phyloP scores from a whole-genome alignment of 2,113 vertebrate genomes.

The Kobus ellipsiprymnus region DNA sequence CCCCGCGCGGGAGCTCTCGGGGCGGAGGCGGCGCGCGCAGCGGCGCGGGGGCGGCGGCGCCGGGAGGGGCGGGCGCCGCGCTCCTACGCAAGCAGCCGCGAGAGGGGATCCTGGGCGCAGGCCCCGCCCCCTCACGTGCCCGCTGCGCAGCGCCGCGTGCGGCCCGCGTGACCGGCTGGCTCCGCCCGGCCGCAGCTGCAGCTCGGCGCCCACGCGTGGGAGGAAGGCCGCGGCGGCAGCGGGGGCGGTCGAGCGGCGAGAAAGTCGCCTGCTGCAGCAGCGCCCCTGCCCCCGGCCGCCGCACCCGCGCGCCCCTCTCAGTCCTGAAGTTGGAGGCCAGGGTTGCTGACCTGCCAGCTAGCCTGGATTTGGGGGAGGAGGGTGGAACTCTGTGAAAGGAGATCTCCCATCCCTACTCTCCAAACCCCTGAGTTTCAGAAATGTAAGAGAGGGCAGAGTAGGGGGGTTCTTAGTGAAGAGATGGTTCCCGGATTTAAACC shows the following conservation, averaged over 20 bases:
- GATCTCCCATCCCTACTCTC: too few species aligned
- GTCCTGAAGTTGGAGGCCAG: background rate
- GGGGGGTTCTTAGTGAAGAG: background rate
- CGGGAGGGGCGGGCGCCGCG: background rate
- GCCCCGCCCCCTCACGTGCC: conserved; percentile 69
- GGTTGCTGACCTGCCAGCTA: conserved; percentile 64
- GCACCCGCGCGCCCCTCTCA: background rate
- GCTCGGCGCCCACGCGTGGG: conserved; percentile 6
- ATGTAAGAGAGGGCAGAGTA: background rate
- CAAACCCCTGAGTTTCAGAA: too few species aligned
- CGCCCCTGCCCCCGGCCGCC: accelerated
- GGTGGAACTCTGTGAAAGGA: background rate
- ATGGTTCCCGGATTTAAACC: background rate
- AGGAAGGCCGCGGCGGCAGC: background rate
- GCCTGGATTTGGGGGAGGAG: conserved; percentile 64
- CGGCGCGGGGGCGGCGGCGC: background rate
- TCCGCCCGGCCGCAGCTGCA: background rate
- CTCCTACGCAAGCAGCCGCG: conserved; percentile 59
- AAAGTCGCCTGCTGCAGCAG: background rate
- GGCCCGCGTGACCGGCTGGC: conserved; percentile 1
- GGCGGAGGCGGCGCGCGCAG: background rate
- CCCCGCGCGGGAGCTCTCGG: conserved; percentile 19
- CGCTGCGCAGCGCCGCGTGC: conserved; percentile 54
- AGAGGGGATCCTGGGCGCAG: conserved; percentile 69
- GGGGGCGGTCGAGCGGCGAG: background rate